Evolutionary conservation across 1,140 invertebrate genomes (phyloP).

Genomic region (Drosophila tsacasi): DNA sequence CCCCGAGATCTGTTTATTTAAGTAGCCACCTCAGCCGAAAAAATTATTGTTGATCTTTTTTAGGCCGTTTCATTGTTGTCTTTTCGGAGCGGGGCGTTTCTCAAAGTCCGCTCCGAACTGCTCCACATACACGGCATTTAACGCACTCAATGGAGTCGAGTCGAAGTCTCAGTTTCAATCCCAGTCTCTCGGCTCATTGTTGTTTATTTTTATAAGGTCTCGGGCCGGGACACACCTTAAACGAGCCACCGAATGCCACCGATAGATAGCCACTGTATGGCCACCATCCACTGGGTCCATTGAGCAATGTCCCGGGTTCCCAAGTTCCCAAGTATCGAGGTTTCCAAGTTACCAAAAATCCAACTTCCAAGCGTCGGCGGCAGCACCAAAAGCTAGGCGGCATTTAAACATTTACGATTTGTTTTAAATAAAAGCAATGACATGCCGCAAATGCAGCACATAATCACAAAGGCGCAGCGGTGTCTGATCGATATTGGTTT

Average conservation of each 20-base stretch:
- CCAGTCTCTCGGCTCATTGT: constrained; percentile 48
- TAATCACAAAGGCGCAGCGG: constrained; percentile 69
- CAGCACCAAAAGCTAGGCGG: constrained; percentile 66
- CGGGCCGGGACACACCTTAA: constrained; percentile 73
- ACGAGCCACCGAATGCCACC: constrained; percentile 65
- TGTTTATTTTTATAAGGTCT: constrained; percentile 79
- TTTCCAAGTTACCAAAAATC: constrained; percentile 2
- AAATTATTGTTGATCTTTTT: constrained; percentile 71
- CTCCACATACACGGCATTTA: constrained; percentile 81
- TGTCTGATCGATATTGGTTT: constrained; percentile 53
- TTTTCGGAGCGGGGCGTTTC: constrained; percentile 69
- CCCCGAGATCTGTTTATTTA: constrained; percentile 71
- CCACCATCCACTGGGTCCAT: constrained; percentile 38
- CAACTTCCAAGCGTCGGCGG: constrained; percentile 50
- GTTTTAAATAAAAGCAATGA: constrained; percentile 81
- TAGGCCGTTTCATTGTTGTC: constrained; percentile 77
- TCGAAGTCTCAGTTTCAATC: constrained; percentile 28
- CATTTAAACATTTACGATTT: constrained; percentile 80
- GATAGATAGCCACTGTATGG: constrained; percentile 75
- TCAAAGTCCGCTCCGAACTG: constrained; percentile 69
- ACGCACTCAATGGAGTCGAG: constrained; percentile 62
- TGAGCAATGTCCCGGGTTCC: constrained; percentile 43
- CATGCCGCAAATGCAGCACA: constrained; percentile 63
- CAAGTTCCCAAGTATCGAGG: constrained; percentile 9
- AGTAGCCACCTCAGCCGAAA: constrained; percentile 63